A percentile compares a stretch with the other conserved stretches of the same genome.
Conservation (phyloP, 2,113 vertebrate species). For the Chamaea fasciata region DNA sequence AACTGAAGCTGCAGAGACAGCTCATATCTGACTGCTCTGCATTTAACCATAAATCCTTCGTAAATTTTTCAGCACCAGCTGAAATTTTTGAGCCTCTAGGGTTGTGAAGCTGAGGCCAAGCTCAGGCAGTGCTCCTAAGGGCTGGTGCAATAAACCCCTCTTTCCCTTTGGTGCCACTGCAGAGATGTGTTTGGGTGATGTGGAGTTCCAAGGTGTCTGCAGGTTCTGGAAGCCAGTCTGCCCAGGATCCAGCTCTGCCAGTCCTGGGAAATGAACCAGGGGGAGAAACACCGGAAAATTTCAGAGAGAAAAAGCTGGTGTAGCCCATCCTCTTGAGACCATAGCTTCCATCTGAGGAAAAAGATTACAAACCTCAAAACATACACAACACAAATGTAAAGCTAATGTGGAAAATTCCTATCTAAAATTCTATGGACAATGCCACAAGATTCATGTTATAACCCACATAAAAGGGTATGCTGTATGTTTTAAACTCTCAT, state of each 20-base stretch:
- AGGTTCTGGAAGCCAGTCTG: not conserved
- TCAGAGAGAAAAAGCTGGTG: not conserved
- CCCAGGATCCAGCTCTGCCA: not conserved
- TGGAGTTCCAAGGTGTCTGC: too few relatives aligned
- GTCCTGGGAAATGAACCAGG: not conserved
- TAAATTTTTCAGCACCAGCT: not conserved
- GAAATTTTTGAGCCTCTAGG: not conserved
- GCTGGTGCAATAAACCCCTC: not conserved
- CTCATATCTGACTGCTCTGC: not conserved
- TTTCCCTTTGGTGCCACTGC: not conserved
- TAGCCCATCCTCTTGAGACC: not conserved
- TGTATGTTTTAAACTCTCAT: conserved; percentile 12
- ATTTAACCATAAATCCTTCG: not conserved
- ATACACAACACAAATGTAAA: not conserved
- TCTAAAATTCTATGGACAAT: not conserved
- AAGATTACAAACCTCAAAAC: not conserved
- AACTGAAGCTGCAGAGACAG: not conserved
- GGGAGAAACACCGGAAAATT: not conserved
- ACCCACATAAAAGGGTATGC: not conserved
- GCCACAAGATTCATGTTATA: not conserved
- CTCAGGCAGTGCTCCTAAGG: not conserved
- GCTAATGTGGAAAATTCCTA: not conserved
- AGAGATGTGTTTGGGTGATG: too few relatives aligned
- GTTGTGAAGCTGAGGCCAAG: not conserved
- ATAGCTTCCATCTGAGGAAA: not conserved